Percentiles rank a stretch among this genome's conserved stretches.
Evolutionary conservation across 2,888 invertebrate genomes (phyloP).

Genomic region (Thera britannica): DNA sequence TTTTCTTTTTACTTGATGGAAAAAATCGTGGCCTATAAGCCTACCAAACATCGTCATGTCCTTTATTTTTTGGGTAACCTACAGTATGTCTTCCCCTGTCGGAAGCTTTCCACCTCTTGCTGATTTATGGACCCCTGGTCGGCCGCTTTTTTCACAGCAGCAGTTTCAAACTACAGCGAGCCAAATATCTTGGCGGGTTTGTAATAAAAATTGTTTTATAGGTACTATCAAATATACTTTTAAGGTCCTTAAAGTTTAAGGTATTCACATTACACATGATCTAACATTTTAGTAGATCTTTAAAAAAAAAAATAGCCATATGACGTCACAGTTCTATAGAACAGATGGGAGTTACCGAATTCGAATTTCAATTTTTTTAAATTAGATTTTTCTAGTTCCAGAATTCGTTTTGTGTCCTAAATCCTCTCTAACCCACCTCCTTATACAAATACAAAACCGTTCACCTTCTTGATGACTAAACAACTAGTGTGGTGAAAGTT

Average conservation of each 20-base stretch:
- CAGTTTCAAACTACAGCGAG: constrained; percentile 8
- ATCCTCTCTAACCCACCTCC: no score
- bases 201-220: not conserved
- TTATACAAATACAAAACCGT: no score
- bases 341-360: no score
- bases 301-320: no score
- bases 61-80: constrained; percentile 22
- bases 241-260: no score
- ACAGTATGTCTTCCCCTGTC: constrained; percentile 29
- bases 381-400: no score
- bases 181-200: constrained; percentile 8
- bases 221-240: no score
- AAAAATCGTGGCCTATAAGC: not conserved
- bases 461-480: not conserved
- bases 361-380: no score
- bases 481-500: constrained; percentile 8
- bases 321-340: no score
- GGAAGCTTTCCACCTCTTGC: constrained; percentile 41
- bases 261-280: no score
- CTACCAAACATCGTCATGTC: not conserved
- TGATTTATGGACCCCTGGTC: constrained; percentile 42
- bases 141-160: constrained; percentile 25
- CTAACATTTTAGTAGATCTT: no score
- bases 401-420: no score
- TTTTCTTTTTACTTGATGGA: not conserved